Evolutionary conservation across 1,140 invertebrate species (phyloP).

Genomic region (Pseudomyrmex sp.): DNA sequence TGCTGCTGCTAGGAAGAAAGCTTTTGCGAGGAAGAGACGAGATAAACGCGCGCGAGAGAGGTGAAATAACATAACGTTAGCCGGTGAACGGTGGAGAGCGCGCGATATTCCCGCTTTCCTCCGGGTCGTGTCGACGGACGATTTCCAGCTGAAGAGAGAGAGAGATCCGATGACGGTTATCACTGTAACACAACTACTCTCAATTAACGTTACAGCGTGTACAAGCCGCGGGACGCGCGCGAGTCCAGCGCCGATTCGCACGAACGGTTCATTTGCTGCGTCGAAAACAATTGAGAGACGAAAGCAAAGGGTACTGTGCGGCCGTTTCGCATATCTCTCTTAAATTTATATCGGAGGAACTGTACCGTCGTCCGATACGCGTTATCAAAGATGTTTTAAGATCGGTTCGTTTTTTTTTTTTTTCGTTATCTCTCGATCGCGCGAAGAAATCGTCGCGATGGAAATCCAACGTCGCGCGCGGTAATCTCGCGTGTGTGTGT

Average conservation of each 20-base stretch:
- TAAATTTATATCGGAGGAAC: too few relatives aligned
- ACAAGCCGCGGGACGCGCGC: too few relatives aligned
- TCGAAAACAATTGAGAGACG: too few relatives aligned
- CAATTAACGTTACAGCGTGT: neutral
- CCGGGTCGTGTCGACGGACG: neutral
- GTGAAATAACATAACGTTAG: constrained; percentile 33
- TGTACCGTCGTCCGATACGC: too few relatives aligned
- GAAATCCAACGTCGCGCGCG: neutral
- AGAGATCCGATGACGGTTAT: neutral
- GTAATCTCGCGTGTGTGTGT: neutral
- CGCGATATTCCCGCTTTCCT: constrained; percentile 36
- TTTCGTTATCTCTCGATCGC: too few relatives aligned
- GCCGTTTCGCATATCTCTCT: too few relatives aligned
- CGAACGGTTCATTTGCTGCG: too few relatives aligned
- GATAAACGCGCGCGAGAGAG: neutral
- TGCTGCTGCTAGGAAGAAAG: neutral
- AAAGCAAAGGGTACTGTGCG: too few relatives aligned
- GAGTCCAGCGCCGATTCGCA: too few relatives aligned
- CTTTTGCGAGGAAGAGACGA: neutral
- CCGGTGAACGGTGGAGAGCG: constrained; percentile 14
- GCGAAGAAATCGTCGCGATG: too few relatives aligned
- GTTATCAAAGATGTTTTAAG: too few relatives aligned
- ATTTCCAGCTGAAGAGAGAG: constrained; percentile 9
- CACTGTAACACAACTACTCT: neutral
- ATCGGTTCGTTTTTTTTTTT: too few relatives aligned